Evolutionary conservation across 2,888 invertebrate species (phyloP).

Genomic region (Aporophyla lueneburgensis): DNA sequence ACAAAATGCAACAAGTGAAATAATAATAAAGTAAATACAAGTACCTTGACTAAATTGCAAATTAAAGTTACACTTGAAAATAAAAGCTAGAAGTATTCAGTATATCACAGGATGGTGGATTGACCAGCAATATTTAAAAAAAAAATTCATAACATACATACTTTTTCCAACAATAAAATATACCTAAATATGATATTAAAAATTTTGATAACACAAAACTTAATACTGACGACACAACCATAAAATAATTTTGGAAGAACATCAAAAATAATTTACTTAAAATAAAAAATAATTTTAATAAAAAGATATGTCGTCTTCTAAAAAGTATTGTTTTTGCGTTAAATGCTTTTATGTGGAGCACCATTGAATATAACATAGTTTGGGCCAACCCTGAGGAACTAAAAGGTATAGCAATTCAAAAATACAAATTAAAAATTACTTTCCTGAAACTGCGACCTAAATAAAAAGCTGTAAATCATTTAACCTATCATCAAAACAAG

Average conservation of each 20-base stretch:
- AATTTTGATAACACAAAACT: conserved; percentile 26
- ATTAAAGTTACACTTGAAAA: conserved; percentile 25
- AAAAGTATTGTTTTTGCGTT: not conserved
- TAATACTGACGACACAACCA: conserved; percentile 61
- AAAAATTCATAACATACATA: not conserved
- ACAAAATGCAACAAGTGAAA: conserved; percentile 50
- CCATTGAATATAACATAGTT: conserved; percentile 12
- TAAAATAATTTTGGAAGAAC: conserved; percentile 9
- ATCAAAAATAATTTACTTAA: conserved; percentile 4
- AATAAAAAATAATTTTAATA: not conserved
- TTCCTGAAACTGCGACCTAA: conserved; percentile 17
- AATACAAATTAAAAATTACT: not conserved
- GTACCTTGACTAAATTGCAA: conserved; percentile 30
- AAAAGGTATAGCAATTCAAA: conserved; percentile 16
- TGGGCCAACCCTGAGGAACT: conserved; percentile 51
- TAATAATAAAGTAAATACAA: conserved; percentile 33
- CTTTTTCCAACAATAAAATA: conserved; percentile 19
- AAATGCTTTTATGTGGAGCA: not conserved
- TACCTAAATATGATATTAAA: not conserved
- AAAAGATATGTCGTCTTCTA: conserved; percentile 14
- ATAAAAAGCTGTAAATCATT: conserved; percentile 14
- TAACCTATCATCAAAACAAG: conserved; percentile 17
- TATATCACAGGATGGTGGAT: conserved; percentile 58
- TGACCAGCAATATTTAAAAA: conserved; percentile 39
- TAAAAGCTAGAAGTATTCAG: conserved; percentile 43